phyloP scores from a whole-genome alignment of 37 sponge, comb jelly and placozoan species.

The Cliona cf. orientalis region DNA sequence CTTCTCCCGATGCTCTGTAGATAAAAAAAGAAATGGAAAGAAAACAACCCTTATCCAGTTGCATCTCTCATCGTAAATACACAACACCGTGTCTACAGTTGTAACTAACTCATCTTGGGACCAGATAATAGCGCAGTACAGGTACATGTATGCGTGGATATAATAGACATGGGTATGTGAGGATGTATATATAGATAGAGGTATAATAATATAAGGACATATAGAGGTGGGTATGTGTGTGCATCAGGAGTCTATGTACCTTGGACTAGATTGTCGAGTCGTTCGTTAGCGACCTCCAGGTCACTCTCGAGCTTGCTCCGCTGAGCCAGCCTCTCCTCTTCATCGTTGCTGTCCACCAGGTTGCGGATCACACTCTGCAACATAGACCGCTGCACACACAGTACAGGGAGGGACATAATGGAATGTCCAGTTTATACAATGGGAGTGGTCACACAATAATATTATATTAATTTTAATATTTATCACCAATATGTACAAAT shows the following conservation, averaged over 20 bases:
- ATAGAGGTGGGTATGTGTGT: neutral
- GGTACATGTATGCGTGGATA: neutral
- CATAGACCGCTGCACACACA: conserved; percentile 32
- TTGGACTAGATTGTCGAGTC: conserved; percentile 49
- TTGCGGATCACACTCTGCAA: conserved; percentile 69
- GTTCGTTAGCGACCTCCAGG: conserved; percentile 48
- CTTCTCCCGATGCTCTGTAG: conserved; percentile 67
- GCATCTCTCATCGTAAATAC: neutral
- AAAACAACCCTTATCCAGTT: neutral
- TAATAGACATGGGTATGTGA: neutral
- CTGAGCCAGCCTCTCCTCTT: conserved; percentile 61
- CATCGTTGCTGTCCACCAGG: conserved; percentile 62
- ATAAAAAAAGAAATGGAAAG: neutral
- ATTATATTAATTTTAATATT: too few relatives aligned
- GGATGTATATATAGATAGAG: neutral
- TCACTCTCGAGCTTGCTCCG: conserved; percentile 54
- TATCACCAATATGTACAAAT: too few relatives aligned
- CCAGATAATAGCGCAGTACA: too few relatives aligned
- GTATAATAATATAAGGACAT: neutral
- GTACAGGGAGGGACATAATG: neutral
- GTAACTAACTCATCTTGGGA: neutral
- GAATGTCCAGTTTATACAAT: too few relatives aligned
- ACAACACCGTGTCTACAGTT: neutral
- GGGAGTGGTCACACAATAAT: too few relatives aligned
- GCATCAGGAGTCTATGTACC: conserved; percentile 9